Base-by-base conservation (phyloP, 2,113 vertebrate species). In the Cygnus atratus region DNA sequence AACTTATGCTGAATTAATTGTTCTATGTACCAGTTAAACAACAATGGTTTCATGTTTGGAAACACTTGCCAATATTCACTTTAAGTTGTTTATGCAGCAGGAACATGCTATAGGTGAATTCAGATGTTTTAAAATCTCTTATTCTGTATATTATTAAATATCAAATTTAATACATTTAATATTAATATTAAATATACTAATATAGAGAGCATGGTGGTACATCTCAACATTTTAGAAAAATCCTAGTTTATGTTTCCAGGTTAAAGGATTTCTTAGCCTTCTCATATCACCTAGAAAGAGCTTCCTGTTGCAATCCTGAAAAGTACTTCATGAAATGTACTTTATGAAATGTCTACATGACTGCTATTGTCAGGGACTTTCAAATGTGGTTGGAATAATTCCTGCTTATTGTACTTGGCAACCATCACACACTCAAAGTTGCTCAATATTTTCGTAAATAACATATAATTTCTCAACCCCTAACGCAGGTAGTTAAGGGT, bases 61-160 rank as follows among this genome's bases (percentile, higher is more conserved):
- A 41, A 58, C 2, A 2, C 50, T 73, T 54, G 24, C 35, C 8
- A 11, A 19, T 16, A 8, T 6, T 79, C 0, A 1, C 9, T 58
- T 31, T 1, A 39, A 33, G 22, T 63, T 78, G 21, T 81, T 93
- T 88, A 22, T 50, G 52, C n/a, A 75, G 22, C 46, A 77, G 62
- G 43, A 79, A 59, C 4, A 2, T 67, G 20, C 15, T 15, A 1
- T n/a, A 54, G 29, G 19, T 55, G 21, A 87, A 76, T 46, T 59
- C 1, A 52, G 10, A 0, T 39, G 16, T 73, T 79, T 44, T 3
- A 28, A 70, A 78, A n/a, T 14, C 7, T 4, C 8, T 26, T 61
- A 18, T 43, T 63, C 39, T n/a, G 5, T 2, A 10, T 76, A 13
- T 62, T 77, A 71, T 12, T 81, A 74, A 77, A 37, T 58, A 71